Evolutionary conservation across 2,888 invertebrate genomes (phyloP).

Genomic region (Zaprionus obscuricornis): DNA sequence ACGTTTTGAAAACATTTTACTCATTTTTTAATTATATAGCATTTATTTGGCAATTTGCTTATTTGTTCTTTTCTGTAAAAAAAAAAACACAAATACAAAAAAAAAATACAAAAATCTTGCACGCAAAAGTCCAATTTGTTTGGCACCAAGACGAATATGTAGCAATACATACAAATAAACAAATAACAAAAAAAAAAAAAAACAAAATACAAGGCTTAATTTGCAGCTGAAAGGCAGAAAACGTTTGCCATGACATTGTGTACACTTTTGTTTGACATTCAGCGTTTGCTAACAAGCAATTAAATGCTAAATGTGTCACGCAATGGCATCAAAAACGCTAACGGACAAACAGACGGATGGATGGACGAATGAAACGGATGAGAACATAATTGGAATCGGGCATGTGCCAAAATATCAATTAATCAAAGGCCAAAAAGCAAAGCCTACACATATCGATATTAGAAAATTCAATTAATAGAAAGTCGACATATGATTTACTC

Average conservation of each 20-base stretch:
- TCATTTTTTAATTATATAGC: slow-evolving; percentile 36
- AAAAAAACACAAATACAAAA: slow-evolving; percentile 57
- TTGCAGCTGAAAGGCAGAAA: slow-evolving; percentile 65
- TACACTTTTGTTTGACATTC: slow-evolving; percentile 64
- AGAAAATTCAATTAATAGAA: too few species aligned
- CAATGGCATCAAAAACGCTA: slow-evolving; percentile 25
- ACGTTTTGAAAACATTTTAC: slow-evolving; percentile 17
- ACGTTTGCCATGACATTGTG: slow-evolving; percentile 66
- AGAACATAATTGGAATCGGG: slow-evolving; percentile 31
- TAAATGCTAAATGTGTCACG: slow-evolving; percentile 61
- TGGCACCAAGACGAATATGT: too few species aligned
- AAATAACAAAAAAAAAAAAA: too few species aligned
- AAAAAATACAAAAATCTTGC: slow-evolving; percentile 41
- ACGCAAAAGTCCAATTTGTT: slow-evolving; percentile 73
- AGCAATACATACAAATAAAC: slow-evolving; percentile 60
- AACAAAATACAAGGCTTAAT: too few species aligned
- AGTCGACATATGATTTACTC: too few species aligned
- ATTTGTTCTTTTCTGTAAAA: neutral
- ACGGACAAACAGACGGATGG: slow-evolving; percentile 1
- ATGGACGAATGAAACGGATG: neutral
- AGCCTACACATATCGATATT: neutral
- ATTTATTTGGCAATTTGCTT: slow-evolving; percentile 21
- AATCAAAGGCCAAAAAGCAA: slow-evolving; percentile 36
- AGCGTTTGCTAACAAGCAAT: slow-evolving; percentile 64
- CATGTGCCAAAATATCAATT: slow-evolving; percentile 59